A percentile compares a stretch with the other conserved stretches of the same genome.
phyloP scores from a whole-genome alignment of 2,113 vertebrate species.

The Corvus moneduloides region DNA sequence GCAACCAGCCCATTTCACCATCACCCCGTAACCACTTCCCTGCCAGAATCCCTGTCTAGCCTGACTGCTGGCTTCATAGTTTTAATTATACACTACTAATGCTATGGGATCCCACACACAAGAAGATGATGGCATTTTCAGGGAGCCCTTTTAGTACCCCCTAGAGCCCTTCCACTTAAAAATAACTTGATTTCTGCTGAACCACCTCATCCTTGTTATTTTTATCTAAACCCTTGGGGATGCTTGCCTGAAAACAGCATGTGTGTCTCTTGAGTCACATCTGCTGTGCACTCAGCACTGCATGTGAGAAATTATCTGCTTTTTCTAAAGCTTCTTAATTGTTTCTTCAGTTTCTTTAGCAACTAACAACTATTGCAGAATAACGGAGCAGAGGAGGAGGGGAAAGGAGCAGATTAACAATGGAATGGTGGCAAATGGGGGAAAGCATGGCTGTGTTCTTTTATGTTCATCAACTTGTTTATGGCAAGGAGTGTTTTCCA shows the following conservation, averaged over 20 bases:
- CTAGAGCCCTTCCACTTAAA: not conserved
- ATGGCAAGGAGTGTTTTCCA: not conserved
- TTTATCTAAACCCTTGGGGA: slow-evolving; percentile 27
- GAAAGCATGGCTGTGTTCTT: not conserved
- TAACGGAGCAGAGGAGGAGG: not conserved
- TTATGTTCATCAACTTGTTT: not conserved
- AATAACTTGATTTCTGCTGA: slow-evolving; percentile 26
- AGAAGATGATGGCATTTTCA: not conserved
- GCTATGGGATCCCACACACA: not conserved
- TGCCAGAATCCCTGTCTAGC: not conserved
- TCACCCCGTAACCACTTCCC: not conserved
- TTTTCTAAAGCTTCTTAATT: slow-evolving; percentile 31
- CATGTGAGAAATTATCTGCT: slow-evolving; percentile 9
- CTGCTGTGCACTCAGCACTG: slow-evolving; percentile 8
- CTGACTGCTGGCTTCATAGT: not conserved
- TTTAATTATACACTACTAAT: not conserved
- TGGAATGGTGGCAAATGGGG: not conserved
- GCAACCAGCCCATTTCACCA: not conserved
- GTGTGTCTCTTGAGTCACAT: slow-evolving; percentile 34
- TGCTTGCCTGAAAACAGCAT: slow-evolving; percentile 14
- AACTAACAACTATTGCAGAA: not conserved
- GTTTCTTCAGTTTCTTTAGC: slow-evolving; percentile 24
- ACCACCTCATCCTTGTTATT: not conserved
- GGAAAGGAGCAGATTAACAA: not conserved
- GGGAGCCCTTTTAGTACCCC: not conserved